Evolutionary conservation across 2,113 vertebrate genomes (phyloP).

Genomic region (Lethenteron camtschaticum): DNA sequence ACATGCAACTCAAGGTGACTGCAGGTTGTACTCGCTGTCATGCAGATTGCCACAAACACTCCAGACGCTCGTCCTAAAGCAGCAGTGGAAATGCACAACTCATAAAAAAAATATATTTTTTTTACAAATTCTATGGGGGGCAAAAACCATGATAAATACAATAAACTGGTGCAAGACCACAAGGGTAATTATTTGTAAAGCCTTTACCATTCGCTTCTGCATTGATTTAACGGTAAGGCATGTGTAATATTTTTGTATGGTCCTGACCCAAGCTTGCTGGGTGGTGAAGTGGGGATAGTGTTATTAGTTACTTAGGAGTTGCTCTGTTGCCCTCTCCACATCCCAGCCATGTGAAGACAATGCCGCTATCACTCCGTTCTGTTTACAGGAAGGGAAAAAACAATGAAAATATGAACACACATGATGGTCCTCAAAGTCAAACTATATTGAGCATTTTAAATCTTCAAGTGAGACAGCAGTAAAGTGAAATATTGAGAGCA

Average conservation of each 20-base stretch:
- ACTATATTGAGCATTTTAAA: not conserved
- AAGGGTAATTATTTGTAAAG: too few species aligned
- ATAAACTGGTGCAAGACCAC: too few species aligned
- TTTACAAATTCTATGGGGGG: too few species aligned
- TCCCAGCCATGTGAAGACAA: constrained; percentile 99
- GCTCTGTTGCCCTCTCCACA: constrained; percentile 89
- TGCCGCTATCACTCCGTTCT: constrained; percentile 98
- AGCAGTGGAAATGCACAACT: too few species aligned
- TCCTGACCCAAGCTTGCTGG: not conserved
- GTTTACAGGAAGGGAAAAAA: constrained; percentile 18
- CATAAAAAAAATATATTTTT: too few species aligned
- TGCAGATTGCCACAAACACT: too few species aligned
- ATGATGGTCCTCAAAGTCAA: not conserved
- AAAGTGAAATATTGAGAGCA: constrained; percentile 3
- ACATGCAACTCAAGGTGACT: too few species aligned
- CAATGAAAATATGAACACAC: not conserved
- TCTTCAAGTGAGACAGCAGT: not conserved
- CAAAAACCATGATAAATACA: too few species aligned
- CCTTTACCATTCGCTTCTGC: too few species aligned
- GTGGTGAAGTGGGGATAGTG: not conserved
- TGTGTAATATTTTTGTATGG: not conserved
- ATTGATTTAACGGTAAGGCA: too few species aligned
- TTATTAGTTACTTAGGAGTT: constrained; percentile 84
- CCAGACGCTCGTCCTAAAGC: too few species aligned
- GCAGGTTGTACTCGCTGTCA: too few species aligned